phyloP scores from a whole-genome alignment of 2,888 invertebrate species.

The Meliscaeva auricollis region DNA sequence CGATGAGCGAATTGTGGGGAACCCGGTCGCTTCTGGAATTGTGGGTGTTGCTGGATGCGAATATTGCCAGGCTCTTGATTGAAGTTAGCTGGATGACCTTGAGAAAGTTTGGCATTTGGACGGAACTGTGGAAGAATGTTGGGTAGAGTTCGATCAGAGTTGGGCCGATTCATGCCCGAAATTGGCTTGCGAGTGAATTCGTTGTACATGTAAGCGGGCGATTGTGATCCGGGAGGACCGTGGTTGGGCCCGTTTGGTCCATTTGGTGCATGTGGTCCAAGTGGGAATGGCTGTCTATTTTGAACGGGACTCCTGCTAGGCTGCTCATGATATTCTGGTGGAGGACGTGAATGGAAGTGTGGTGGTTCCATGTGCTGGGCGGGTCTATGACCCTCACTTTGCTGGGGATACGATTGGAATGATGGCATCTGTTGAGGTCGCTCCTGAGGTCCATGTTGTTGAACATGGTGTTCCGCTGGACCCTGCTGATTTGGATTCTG shows the following conservation, averaged over 20 bases:
- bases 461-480: constrained; percentile 31
- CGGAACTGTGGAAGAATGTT: constrained; percentile 90
- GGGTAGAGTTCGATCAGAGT: constrained; percentile 84
- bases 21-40: constrained; percentile 78
- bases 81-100: constrained; percentile 82
- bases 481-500: constrained; percentile 76
- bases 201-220: constrained; percentile 78
- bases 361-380: constrained; percentile 82
- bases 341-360: constrained; percentile 77
- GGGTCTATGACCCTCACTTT: constrained; percentile 84
- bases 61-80: constrained; percentile 83
- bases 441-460: constrained; percentile 51
- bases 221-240: constrained; percentile 70
- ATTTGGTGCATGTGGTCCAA: constrained; percentile 35
- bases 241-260: constrained; percentile 53
- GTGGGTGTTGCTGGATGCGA: constrained; percentile 78
- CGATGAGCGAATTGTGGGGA: constrained; percentile 82
- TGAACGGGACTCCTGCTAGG: constrained; percentile 53
- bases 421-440: constrained; percentile 49
- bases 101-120: constrained; percentile 87
- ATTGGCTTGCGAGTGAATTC: constrained; percentile 81
- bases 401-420: constrained; percentile 80
- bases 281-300: constrained; percentile 53
- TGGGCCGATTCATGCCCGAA: constrained; percentile 78
- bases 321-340: constrained; percentile 69